These are phyloP conservation scores for Ptychochromis oligacanthus DNA, from an alignment of 2,113 vertebrate genomes.

Conservation along the genomic window DNA sequence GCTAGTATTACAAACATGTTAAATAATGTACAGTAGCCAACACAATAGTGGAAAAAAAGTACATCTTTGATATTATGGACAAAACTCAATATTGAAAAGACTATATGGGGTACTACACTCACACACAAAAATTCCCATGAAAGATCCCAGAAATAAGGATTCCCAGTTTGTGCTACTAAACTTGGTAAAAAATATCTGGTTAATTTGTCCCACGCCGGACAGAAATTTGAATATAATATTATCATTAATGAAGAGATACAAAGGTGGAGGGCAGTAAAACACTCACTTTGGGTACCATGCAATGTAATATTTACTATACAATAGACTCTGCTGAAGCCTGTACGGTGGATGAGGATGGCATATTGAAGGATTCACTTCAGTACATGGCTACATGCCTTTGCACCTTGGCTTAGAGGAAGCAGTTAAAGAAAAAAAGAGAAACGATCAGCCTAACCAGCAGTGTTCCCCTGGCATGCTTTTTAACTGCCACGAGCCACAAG, in stretches of 20 bases:
- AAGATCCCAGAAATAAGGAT: slow-evolving; percentile 25
- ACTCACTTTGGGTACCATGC: slow-evolving; percentile 61
- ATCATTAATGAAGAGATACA: slow-evolving; percentile 32
- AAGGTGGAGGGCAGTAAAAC: slow-evolving; percentile 55
- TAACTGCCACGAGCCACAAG: not conserved
- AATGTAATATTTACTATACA: slow-evolving; percentile 57
- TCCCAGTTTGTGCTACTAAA: slow-evolving; percentile 70
- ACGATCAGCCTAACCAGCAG: slow-evolving; percentile 4
- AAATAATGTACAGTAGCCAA: slow-evolving; percentile 35
- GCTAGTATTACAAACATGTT: slow-evolving; percentile 13
- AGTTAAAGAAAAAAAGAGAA: not conserved
- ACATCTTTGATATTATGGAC: slow-evolving; percentile 11
- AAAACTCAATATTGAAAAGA: slow-evolving; percentile 28
- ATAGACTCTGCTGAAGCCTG: slow-evolving; percentile 21
- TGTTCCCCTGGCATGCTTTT: not conserved
- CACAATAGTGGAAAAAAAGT: slow-evolving; percentile 19
- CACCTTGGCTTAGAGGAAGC: slow-evolving; percentile 45
- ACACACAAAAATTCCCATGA: slow-evolving; percentile 20
- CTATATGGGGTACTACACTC: slow-evolving; percentile 23
- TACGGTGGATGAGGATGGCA: not conserved
- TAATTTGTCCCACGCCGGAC: slow-evolving; percentile 4
- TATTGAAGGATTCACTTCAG: slow-evolving; percentile 34
- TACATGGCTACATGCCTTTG: slow-evolving; percentile 62
- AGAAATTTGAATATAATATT: slow-evolving; percentile 27
- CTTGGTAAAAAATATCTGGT: slow-evolving; percentile 36